Base-by-base conservation (phyloP, 2,797 vertebrate species). In the Falco naumanni region DNA sequence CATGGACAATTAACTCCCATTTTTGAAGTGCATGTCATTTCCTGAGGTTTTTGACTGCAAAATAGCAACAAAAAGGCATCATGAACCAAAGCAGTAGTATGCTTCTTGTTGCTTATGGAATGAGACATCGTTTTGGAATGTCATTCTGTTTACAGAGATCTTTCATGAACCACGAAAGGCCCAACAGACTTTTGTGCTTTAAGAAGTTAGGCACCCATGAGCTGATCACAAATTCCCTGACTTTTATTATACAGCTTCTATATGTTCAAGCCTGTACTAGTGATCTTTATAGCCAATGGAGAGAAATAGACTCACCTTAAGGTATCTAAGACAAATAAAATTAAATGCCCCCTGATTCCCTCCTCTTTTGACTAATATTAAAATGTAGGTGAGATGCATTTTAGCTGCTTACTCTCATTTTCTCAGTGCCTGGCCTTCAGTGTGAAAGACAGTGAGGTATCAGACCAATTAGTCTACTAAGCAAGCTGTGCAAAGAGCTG, bases 1-100 rank as follows among this genome's bases (percentile, higher is more conserved):
- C 48, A 71, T 1, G 22, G n/a, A 16, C 70, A 89, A 56, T 60
- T 82, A 89, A 63, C 51, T 74, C 54, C 7, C 43, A 10, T 25
- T 41, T 76, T 59, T 41, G 26, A 72, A 82, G 20, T 8, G 5
- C 0, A 2, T 29, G 34, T 8, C 16, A 84, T 84, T 82, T 54
- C 69, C 47, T 41, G n/a, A 34, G 17, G 17, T 84, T 79, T 63
- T 63, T 63, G 66, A 5, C 47, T 79, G 86, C 47, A 37, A 76
- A 91, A 64, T 0, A 81, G 19, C n/a, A 41, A 11, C 45, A 71
- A 48, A 61, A 43, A 13, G 17, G 17, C 50, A 68, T 29, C 16
- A 11, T 0, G 2, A 50, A 22, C 18, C 54, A 18, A 8, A 88
- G 43, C 18, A 82, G 28, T 0, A 15, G 10, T 7, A 29, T 3